Evolutionary conservation across 2,888 invertebrate genomes (phyloP), one percentile per base, ranked within the genome.

Genomic region (Ectemnius lituratus): DNA sequence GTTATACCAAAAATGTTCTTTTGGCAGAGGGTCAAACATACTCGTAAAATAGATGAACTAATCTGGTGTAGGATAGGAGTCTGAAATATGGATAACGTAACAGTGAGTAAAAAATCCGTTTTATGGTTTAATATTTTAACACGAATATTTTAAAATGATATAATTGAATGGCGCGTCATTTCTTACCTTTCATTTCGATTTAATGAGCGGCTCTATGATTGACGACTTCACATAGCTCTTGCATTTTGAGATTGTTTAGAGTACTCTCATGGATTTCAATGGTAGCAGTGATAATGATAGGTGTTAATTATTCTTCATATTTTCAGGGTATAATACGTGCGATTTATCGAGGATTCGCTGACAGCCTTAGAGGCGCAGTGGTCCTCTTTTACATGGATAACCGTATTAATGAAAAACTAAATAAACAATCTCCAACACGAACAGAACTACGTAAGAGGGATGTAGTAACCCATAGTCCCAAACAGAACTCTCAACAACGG

Each of bases 331-430:
- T 95, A 89, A 90, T 93, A 73, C 91, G 93, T 86, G 94, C 95
- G 70, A 91, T 95, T 84, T 92, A 94, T 83, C 94, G 94, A 89
- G 97, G 97, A 5, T 92, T 96, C 76, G 93, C 94, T 87, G 97
- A 97, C 90, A 97, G 97, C 90, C 92, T 96, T 79, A 94, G 94
- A 86, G 97, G 97, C 78, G 94, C 95, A 85, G 92, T 94, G 18
- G 94, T 95, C 69, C 92, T 97, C 80, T 94, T 96, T 88, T 95
- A 95, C 89, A 93, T 97, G 91, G 96, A 96, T 91, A 95, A 94
- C 88, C 95, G 95, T 92, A 95, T 96, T 73, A 95, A 95, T 87
- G 93, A 95, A 85, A 92, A 93, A 73, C 92, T 93, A 18, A 85
- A 93, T 60, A 91, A 93, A 85, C 93, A 93, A 82, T 92, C 93